phyloP scores from a whole-genome alignment of 2,888 invertebrate species.

The Hirtodrosophila alboralis region DNA sequence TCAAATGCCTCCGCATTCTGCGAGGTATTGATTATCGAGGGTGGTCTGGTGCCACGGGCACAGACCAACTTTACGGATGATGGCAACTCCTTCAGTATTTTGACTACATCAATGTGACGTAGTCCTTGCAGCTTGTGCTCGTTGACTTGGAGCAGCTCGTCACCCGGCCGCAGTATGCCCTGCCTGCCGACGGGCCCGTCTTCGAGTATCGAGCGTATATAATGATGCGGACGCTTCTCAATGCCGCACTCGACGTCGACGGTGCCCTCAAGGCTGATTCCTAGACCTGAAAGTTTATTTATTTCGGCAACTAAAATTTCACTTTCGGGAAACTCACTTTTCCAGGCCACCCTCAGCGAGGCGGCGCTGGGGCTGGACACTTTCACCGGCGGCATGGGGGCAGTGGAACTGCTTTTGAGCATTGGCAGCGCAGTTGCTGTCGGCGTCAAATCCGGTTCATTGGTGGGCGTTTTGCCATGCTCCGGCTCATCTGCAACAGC shows the following conservation, averaged over 20 bases:
- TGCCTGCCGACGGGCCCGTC: constrained; percentile 98
- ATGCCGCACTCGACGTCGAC: constrained; percentile 99
- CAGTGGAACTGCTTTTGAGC: constrained; percentile 27
- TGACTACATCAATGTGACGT: constrained; percentile 98
- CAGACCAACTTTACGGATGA: constrained; percentile 96
- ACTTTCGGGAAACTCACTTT: constrained; percentile 90
- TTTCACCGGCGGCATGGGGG: constrained; percentile 7
- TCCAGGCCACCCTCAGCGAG: constrained; percentile 91
- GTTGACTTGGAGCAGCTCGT: constrained; percentile 98
- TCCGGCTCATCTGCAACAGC: constrained; percentile 36
- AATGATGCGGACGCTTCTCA: constrained; percentile 99
- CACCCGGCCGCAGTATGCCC: constrained; percentile 95
- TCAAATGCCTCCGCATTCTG: constrained; percentile 92
- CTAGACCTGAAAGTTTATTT: constrained; percentile 95
- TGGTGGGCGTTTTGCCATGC: constrained; percentile 59
- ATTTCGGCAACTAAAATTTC: constrained; percentile 96
- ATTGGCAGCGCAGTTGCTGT: no score
- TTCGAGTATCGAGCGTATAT: constrained; percentile 96
- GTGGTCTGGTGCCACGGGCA: constrained; percentile 88
- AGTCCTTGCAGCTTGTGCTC: constrained; percentile 95
- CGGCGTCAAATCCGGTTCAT: constrained; percentile 34
- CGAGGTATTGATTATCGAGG: constrained; percentile 90
- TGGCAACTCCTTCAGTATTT: constrained; percentile 96
- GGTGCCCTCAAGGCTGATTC: constrained; percentile 98
- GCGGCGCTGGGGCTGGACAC: constrained; percentile 87